These are phyloP conservation scores for Erebia aethiops DNA, from an alignment of 2,888 invertebrate species.

Conservation along the genomic window DNA sequence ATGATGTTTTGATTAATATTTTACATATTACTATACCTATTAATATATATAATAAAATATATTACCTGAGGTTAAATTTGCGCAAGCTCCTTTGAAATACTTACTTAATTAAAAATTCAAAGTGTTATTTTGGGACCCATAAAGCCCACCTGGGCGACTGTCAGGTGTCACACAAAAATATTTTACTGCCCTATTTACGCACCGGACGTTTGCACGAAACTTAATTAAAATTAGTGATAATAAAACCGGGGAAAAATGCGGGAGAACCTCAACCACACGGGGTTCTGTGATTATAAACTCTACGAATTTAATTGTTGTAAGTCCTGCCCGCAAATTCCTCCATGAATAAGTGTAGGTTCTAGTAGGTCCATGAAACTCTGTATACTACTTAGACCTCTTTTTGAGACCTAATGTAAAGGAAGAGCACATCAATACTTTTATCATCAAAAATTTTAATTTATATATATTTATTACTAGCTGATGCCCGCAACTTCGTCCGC, in stretches of 20 bases:
- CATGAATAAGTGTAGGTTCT: no score
- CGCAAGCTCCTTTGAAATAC: neutral
- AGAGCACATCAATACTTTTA: no score
- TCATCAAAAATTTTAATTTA: no score
- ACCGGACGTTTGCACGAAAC: slow-evolving; percentile 39
- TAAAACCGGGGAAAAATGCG: neutral
- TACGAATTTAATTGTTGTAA: neutral
- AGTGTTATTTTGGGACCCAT: slow-evolving; percentile 42
- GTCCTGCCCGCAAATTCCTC: no score
- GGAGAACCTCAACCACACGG: slow-evolving; percentile 1
- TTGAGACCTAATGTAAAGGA: neutral
- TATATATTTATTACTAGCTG: no score
- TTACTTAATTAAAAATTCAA: slow-evolving; percentile 46
- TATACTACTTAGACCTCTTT: no score
- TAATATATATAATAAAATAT: no score
- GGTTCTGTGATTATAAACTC: neutral
- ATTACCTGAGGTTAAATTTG: neutral
- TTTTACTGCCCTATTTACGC: slow-evolving; percentile 38
- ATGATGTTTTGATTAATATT: no score
- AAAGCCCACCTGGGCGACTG: slow-evolving; percentile 43
- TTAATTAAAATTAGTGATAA: slow-evolving; percentile 38
- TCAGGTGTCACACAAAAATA: slow-evolving; percentile 39
- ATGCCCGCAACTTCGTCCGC: no score
- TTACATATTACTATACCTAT: no score
- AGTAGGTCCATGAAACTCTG: no score